A percentile compares a stretch with the other conserved stretches of the same genome.
phyloP scores from a whole-genome alignment of 2,888 invertebrate species.

The Calameuta idolon region DNA sequence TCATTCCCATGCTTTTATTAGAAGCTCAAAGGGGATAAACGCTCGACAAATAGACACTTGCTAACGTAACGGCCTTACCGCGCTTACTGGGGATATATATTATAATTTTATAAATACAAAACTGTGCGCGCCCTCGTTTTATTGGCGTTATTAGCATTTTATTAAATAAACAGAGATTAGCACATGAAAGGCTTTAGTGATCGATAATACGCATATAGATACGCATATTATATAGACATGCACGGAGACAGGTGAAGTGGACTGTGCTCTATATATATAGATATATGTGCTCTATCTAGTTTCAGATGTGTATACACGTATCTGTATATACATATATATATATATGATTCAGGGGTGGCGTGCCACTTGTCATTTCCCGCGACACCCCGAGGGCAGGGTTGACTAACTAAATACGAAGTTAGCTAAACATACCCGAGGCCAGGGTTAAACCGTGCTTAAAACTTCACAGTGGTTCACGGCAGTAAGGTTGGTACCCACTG shows the following conservation, averaged over 20 bases:
- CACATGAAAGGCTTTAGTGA: slow-evolving; percentile 56
- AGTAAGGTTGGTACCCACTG: not conserved
- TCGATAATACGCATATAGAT: slow-evolving; percentile 32
- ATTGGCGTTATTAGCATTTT: slow-evolving; percentile 37
- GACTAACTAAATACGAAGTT: slow-evolving; percentile 66
- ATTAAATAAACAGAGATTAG: slow-evolving; percentile 64
- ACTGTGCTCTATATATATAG: not conserved
- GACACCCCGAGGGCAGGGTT: slow-evolving; percentile 62
- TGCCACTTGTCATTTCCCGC: slow-evolving; percentile 66
- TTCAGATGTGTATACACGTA: not conserved
- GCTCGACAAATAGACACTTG: not conserved
- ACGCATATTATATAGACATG: not conserved
- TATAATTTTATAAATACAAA: slow-evolving; percentile 7
- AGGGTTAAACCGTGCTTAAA: slow-evolving; percentile 63
- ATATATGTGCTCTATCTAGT: not conserved
- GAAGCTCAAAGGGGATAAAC: not conserved
- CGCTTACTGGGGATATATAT: slow-evolving; percentile 2
- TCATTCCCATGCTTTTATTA: not conserved
- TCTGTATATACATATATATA: not conserved
- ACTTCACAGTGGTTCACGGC: slow-evolving; percentile 37
- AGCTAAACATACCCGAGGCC: slow-evolving; percentile 59
- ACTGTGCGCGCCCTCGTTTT: not conserved
- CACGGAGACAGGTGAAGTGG: not conserved
- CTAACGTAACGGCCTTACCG: not conserved
- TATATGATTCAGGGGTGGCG: slow-evolving; percentile 17